These are phyloP conservation scores for Fulmarus glacialis DNA, from an alignment of 2,113 vertebrate species.

Conservation along the genomic window DNA sequence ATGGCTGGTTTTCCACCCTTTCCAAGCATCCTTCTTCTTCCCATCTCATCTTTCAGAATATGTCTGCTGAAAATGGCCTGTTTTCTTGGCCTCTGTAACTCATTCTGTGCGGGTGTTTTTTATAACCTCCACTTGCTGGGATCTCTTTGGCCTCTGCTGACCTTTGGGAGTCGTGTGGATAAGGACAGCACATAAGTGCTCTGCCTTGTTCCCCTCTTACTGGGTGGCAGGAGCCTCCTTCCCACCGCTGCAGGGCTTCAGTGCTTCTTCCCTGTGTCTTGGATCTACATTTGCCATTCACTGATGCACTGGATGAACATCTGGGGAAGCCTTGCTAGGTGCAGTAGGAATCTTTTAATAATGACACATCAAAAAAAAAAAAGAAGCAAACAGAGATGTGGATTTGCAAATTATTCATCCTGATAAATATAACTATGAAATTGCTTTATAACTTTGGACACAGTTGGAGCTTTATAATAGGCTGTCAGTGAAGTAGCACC, in stretches of 20 bases:
- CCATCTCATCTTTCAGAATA: neutral
- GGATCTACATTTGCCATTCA: neutral
- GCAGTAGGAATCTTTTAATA: constrained; percentile 13
- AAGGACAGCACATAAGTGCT: neutral
- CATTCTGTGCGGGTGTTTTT: neutral
- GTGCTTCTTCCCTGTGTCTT: neutral
- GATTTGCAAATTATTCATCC: constrained; percentile 26
- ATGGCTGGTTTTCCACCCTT: neutral
- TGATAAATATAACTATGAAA: constrained; percentile 48
- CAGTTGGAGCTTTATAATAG: constrained; percentile 58
- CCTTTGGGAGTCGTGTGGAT: neutral
- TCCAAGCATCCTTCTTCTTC: neutral
- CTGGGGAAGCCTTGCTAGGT: neutral
- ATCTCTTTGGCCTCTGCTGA: neutral
- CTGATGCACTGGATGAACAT: neutral
- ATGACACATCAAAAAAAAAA: neutral
- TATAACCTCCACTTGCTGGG: neutral
- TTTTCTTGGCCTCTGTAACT: neutral
- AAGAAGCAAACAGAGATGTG: neutral
- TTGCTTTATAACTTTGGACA: constrained; percentile 49
- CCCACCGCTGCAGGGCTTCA: neutral
- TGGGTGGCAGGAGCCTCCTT: neutral
- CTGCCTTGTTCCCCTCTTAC: neutral
- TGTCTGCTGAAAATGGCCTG: neutral
- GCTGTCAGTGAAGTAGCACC: constrained; percentile 35